A percentile compares a stretch with the other conserved stretches of the same genome.
Evolutionary conservation across 2,113 vertebrate species (phyloP).

Genomic region (Melanerpes formicivorus): DNA sequence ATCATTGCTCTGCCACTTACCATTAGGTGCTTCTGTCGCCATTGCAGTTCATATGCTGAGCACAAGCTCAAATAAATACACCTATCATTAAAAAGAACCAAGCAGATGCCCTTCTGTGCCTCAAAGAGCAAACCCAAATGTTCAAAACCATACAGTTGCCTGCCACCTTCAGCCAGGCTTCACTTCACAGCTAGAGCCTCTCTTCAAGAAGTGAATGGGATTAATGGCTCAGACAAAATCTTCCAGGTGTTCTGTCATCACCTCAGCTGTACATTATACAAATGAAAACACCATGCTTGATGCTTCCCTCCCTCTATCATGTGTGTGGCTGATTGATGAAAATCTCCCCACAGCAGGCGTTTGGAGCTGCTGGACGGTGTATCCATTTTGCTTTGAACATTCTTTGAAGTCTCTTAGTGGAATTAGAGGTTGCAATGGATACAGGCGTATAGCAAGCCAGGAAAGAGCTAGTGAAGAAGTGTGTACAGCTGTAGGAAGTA

Average conservation of each 20-base stretch:
- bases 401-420: background rate
- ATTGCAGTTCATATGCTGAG: background rate
- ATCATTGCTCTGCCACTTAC: background rate
- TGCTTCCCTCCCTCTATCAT: background rate
- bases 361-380: background rate
- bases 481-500: background rate
- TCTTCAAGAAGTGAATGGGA: background rate
- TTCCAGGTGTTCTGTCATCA: background rate
- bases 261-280: background rate
- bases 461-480: background rate
- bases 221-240: background rate
- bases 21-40: background rate
- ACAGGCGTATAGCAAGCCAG: background rate
- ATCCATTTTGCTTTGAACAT: background rate
- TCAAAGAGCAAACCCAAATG: background rate
- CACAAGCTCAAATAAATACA: background rate
- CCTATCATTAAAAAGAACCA: background rate
- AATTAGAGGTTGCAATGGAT: background rate
- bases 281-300: background rate
- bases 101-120: background rate
- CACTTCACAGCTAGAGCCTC: background rate
- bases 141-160: background rate
- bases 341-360: background rate
- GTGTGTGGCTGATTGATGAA: background rate
- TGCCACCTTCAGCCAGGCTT: background rate